These are phyloP conservation scores for Nasua narica DNA, from an alignment of 2,797 vertebrate species.

Conservation along the genomic window DNA sequence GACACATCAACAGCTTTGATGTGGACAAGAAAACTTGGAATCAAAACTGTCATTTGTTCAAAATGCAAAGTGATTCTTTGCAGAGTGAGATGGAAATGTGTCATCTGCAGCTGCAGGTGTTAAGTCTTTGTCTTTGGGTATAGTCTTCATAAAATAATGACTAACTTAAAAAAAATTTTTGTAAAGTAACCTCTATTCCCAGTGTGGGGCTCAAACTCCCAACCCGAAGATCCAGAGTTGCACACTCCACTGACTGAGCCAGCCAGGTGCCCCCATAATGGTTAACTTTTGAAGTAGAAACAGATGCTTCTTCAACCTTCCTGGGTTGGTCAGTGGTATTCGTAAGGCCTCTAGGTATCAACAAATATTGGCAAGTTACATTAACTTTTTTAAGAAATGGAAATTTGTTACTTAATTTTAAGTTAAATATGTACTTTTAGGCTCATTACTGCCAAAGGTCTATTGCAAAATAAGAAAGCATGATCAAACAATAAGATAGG, in stretches of 20 bases:
- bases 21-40: background rate
- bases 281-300: background rate
- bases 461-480: background rate
- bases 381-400: background rate
- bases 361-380: background rate
- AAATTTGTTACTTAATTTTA: background rate
- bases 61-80: background rate
- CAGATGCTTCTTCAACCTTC: background rate
- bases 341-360: background rate
- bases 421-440: background rate
- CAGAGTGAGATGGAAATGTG: background rate
- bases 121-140: background rate
- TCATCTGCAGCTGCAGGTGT: background rate
- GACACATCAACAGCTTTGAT: background rate
- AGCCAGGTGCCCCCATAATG: background rate
- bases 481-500: no score
- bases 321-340: background rate
- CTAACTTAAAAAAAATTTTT: background rate
- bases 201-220: background rate
- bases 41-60: background rate
- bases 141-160: background rate
- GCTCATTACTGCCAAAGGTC: background rate
- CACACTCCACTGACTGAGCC: background rate
- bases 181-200: background rate
- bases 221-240: background rate